Evolutionary conservation across 2,888 invertebrate genomes (phyloP).

Genomic region (Altica lythri): DNA sequence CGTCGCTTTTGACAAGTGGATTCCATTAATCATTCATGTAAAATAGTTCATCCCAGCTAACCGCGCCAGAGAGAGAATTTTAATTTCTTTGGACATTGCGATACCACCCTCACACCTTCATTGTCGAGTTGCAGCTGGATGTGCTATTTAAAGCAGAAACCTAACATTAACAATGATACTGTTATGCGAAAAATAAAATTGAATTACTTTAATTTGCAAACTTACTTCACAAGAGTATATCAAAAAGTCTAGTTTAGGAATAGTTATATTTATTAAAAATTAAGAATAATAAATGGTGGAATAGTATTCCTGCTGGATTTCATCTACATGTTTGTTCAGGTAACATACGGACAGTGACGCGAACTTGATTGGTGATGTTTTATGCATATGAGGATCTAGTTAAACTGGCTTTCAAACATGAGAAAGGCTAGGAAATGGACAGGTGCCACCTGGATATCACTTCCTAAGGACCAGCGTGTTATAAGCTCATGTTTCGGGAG

Average conservation of each 20-base stretch:
- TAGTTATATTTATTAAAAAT: too few relatives aligned
- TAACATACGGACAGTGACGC: slow-evolving; percentile 24
- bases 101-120: not conserved
- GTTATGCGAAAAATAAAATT: too few relatives aligned
- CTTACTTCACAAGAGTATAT: too few relatives aligned
- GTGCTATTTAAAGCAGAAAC: too few relatives aligned
- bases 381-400: slow-evolving; percentile 23
- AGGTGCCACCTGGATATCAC: slow-evolving; percentile 16
- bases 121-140: too few relatives aligned
- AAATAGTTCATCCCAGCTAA: slow-evolving; percentile 9
- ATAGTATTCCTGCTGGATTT: not conserved
- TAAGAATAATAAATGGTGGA: too few relatives aligned
- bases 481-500: not conserved
- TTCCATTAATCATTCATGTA: slow-evolving; percentile 13
- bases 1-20: slow-evolving; percentile 12
- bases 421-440: slow-evolving; percentile 10
- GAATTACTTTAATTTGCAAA: too few relatives aligned
- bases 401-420: slow-evolving; percentile 20
- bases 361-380: slow-evolving; percentile 28
- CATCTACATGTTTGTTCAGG: slow-evolving; percentile 22
- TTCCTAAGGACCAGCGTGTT: slow-evolving; percentile 5
- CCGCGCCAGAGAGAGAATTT: not conserved
- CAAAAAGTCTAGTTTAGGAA: too few relatives aligned
- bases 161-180: too few relatives aligned
- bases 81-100: not conserved